Percentiles rank a stretch among this genome's conserved stretches.
These are phyloP conservation scores for Spizaetus ornatus DNA, from an alignment of 2,113 vertebrate species.

Conservation along the genomic window DNA sequence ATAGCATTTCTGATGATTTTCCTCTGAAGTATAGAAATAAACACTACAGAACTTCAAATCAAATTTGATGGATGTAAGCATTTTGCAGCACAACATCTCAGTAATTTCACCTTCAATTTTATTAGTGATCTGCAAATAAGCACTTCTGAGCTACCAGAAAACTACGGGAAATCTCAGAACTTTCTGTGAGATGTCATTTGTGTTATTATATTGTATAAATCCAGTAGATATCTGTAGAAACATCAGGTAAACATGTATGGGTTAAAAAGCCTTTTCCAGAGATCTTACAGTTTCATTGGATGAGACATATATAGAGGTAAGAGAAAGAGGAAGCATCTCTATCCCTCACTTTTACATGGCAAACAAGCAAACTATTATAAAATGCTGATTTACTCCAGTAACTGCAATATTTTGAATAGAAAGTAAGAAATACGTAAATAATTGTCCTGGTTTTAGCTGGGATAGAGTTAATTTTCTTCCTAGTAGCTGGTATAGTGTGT, in stretches of 20 bases:
- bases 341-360: not conserved
- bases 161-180: not conserved
- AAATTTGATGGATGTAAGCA: not conserved
- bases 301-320: not conserved
- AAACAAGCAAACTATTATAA: not conserved
- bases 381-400: not conserved
- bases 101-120: not conserved
- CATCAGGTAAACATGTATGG: not conserved
- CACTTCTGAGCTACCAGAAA: not conserved
- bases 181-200: not conserved
- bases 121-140: not conserved
- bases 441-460: too few species aligned
- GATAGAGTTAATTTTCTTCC: too few species aligned
- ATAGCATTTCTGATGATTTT: not conserved
- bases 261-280: not conserved
- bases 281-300: not conserved
- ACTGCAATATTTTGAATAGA: not conserved
- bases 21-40: not conserved
- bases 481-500: too few species aligned
- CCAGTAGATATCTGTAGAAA: not conserved
- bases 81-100: not conserved
- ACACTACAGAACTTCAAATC: not conserved
- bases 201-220: not conserved
- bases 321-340: not conserved
- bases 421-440: not conserved